These are phyloP conservation scores for Artibeus lituratus DNA, from an alignment of 2,797 vertebrate species.

Conservation along the genomic window DNA sequence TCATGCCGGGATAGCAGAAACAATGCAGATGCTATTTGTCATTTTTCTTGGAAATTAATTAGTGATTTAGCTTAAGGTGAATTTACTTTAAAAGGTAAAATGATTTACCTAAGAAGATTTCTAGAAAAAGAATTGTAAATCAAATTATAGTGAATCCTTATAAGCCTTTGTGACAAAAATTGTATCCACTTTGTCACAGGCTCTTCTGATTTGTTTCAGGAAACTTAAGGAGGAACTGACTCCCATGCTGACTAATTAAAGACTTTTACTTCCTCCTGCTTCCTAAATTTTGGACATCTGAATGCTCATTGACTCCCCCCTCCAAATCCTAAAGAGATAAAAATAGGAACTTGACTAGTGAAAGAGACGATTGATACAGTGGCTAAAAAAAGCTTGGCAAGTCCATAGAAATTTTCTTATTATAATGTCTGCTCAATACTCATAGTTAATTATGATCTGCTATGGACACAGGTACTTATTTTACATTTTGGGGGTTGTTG, in stretches of 20 bases:
- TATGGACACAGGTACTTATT: background rate
- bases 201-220: background rate
- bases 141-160: background rate
- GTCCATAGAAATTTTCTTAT: constrained; percentile 26
- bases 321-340: background rate
- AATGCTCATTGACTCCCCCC: constrained; percentile 4
- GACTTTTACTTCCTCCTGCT: background rate
- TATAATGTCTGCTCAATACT: background rate
- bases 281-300: constrained; percentile 9
- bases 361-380: constrained; percentile 23
- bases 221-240: background rate
- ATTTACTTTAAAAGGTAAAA: background rate
- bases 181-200: background rate
- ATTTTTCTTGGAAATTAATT: constrained; percentile 28
- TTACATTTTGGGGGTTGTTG: background rate
- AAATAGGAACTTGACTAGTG: background rate
- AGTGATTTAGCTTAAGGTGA: background rate
- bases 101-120: background rate
- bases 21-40: background rate
- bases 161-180: background rate
- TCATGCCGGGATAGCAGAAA: background rate
- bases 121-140: background rate
- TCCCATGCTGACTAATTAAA: background rate
- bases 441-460: background rate
- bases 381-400: constrained; percentile 11